A percentile compares a stretch with the other conserved stretches of the same genome.
These are phyloP conservation scores for Notothenia rossii DNA, from an alignment of 2,113 vertebrate genomes.

Conservation along the genomic window DNA sequence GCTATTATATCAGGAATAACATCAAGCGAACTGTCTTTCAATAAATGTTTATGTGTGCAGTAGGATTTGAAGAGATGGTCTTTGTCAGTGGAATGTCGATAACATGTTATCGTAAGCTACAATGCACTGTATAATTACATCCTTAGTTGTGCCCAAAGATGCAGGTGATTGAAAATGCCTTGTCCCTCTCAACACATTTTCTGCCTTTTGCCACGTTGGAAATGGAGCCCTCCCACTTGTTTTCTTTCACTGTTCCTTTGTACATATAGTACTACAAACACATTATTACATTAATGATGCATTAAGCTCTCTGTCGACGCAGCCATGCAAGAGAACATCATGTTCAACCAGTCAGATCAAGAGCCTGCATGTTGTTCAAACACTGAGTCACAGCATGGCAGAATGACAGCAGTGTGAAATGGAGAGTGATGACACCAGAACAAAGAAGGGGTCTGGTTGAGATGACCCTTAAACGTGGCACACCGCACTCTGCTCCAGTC, in stretches of 20 bases:
- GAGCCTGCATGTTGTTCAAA: slow-evolving; percentile 64
- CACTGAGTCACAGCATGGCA: slow-evolving; percentile 55
- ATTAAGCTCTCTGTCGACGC: slow-evolving; percentile 29
- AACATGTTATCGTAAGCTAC: background rate
- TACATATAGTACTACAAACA: background rate
- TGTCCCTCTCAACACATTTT: slow-evolving; percentile 23
- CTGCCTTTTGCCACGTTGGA: slow-evolving; percentile 23
- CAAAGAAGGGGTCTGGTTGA: slow-evolving; percentile 67
- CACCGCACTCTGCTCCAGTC: slow-evolving; percentile 66
- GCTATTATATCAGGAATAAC: background rate
- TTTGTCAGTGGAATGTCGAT: slow-evolving; percentile 10
- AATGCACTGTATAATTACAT: background rate
- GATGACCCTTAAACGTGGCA: slow-evolving; percentile 77
- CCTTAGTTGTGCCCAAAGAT: slow-evolving; percentile 13
- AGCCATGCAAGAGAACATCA: slow-evolving; percentile 45
- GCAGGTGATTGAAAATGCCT: slow-evolving; percentile 12
- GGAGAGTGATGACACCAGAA: slow-evolving; percentile 77
- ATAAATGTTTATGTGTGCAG: background rate
- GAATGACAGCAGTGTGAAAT: slow-evolving; percentile 69
- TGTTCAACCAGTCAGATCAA: slow-evolving; percentile 51
- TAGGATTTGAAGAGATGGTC: slow-evolving; percentile 12
- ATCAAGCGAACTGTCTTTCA: background rate
- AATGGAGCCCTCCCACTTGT: slow-evolving; percentile 28
- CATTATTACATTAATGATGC: background rate
- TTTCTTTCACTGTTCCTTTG: background rate